phyloP scores from a whole-genome alignment of 2,888 invertebrate genomes.

The Halictus quadricinctus region DNA sequence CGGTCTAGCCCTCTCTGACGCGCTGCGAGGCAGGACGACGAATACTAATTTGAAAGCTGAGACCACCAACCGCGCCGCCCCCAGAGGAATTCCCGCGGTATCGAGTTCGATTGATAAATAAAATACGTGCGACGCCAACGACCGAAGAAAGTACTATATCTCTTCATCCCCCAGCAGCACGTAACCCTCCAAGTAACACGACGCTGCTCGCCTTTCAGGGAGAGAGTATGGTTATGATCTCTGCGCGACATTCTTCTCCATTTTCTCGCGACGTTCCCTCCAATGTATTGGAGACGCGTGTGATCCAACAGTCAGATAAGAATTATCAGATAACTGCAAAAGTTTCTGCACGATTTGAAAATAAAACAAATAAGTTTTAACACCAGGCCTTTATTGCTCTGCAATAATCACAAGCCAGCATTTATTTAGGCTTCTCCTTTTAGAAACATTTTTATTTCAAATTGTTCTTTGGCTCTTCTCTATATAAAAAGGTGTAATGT shows the following conservation, averaged over 20 bases:
- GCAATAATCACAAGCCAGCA: not conserved
- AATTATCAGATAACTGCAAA: not conserved
- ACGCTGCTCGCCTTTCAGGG: constrained; percentile 56
- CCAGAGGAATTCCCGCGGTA: constrained; percentile 34
- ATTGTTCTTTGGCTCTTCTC: too few relatives aligned
- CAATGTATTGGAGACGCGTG: not conserved
- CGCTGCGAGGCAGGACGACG: constrained; percentile 42
- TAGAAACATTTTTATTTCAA: too few relatives aligned
- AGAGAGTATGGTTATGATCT: constrained; percentile 58
- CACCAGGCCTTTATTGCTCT: not conserved
- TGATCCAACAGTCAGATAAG: not conserved
- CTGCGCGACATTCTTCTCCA: constrained; percentile 35
- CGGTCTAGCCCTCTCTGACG: constrained; percentile 40
- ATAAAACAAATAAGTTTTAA: not conserved
- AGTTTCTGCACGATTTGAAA: not conserved
- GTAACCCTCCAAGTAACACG: constrained; percentile 49
- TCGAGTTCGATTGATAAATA: constrained; percentile 69
- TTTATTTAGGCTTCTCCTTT: not conserved
- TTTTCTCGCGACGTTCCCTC: not conserved
- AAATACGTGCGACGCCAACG: constrained; percentile 59
- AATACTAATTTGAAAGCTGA: constrained; percentile 74
- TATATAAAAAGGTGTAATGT: too few relatives aligned
- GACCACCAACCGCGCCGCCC: constrained; percentile 45
- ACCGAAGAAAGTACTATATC: constrained; percentile 25
- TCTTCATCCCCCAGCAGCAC: constrained; percentile 28